Base-by-base conservation (phyloP, 2,113 vertebrate genomes). In the Callionymus lyra region DNA sequence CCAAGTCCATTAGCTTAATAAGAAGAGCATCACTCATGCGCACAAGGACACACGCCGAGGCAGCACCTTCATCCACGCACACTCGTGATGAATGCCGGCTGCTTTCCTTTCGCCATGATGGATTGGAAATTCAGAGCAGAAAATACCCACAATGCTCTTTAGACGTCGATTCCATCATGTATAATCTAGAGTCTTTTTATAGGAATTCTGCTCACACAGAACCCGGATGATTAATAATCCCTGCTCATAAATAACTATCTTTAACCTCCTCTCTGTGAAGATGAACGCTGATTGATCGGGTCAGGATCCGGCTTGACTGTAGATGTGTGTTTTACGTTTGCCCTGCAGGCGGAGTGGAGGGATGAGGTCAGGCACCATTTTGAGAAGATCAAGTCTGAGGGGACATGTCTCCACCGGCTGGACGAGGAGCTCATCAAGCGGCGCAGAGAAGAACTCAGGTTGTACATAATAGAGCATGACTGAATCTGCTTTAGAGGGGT, bases 371-470 rank as follows among this genome's bases (percentile, higher is more conserved):
- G 91, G 73, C 85, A 91, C 46, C 91, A 98, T 81, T 98, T 97
- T 47, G 93, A 98, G 81, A 91, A 98, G 82, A 95, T 98, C 70
- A 97, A 97, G 47, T 95, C 92, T 0, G 94, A 98, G 75, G 94
- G 93, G 19, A 96, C 94, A 0, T 98, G 93, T 68, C 82, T 98
- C 51, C 94, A 97, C 66, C 83, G 92, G 34, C 80, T 98, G 59
- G 94, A 98, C 12, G 94, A 98, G 72, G 93, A 97, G 64, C 82
- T 98, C 47, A 92, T 98, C 76, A 89, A 91, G 72, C 77, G 93
- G 1, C 85, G 94, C 38, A 84, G 93, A 19, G 94, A 98, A 56
- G 94, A 98, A 45, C 93, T 98, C 50, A 88, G 94, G 94, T 95
- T 36, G 56, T 34, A 31, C 21, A n/a, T n/a, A n/a, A n/a, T n/a